A percentile compares a stretch with the other conserved stretches of the same genome.
These are phyloP conservation scores for Geopemphigus sp. DNA, from an alignment of 1,140 invertebrate species.

Conservation along the genomic window DNA sequence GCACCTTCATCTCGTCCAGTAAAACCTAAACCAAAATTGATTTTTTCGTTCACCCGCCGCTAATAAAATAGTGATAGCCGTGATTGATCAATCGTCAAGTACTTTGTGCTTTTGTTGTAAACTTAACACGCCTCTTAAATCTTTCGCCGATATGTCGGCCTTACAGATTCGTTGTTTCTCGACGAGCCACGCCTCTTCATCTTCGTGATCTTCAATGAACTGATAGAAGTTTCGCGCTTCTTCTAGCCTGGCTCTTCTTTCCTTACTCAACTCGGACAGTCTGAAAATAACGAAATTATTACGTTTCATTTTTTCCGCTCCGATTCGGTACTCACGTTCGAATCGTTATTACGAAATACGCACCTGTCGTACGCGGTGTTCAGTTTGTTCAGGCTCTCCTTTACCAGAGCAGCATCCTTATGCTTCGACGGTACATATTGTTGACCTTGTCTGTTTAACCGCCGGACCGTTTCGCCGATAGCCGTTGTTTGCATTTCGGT, in stretches of 20 bases:
- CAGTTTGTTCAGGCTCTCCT: conserved; percentile 68
- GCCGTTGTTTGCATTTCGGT: conserved; percentile 87
- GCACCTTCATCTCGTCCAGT: conserved; percentile 86
- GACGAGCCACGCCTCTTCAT: conserved; percentile 89
- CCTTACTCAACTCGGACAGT: conserved; percentile 70
- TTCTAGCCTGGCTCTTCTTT: conserved; percentile 78
- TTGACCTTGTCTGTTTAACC: conserved; percentile 69
- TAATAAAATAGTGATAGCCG: no score
- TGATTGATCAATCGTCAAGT: background rate
- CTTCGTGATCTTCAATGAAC: conserved; percentile 90
- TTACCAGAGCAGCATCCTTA: conserved; percentile 66
- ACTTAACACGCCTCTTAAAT: conserved; percentile 83
- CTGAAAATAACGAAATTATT: conserved; percentile 53
- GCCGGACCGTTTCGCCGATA: conserved; percentile 75
- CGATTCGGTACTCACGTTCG: no score
- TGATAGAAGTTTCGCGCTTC: conserved; percentile 91
- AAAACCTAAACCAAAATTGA: conserved; percentile 60
- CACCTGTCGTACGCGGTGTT: conserved; percentile 70
- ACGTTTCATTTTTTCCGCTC: background rate
- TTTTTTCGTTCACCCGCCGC: no score
- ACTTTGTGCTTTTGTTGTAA: conserved; percentile 94
- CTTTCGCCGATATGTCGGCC: conserved; percentile 87
- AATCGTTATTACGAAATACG: conserved; percentile 41
- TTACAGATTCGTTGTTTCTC: conserved; percentile 90
- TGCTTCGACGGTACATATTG: conserved; percentile 58